Conservation (phyloP, 2,888 invertebrate genomes). For the Eristalis pertinax region DNA sequence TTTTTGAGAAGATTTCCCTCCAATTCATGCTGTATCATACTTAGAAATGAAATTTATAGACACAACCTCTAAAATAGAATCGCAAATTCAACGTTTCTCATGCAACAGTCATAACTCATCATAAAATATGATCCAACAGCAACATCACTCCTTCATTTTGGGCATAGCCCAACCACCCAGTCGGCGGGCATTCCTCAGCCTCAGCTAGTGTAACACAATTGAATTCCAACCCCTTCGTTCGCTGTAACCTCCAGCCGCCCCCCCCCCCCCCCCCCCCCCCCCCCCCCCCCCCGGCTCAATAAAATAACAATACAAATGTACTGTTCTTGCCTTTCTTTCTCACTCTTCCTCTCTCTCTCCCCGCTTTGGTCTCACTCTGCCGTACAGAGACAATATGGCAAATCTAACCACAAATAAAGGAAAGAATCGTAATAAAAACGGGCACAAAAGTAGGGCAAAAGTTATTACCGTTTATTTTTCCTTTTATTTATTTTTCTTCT, state of each 20-base stretch:
- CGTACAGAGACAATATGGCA: conserved; percentile 31
- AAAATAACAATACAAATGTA: conserved; percentile 39
- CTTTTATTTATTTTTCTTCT: conserved; percentile 17
- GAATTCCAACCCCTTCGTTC: conserved; percentile 40
- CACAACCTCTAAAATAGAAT: conserved; percentile 16
- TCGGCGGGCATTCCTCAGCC: background rate
- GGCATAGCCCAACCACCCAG: background rate
- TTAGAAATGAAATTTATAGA: conserved; percentile 7
- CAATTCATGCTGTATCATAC: background rate
- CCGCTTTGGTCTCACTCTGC: background rate
- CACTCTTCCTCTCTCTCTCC: background rate
- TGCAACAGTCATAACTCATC: conserved; percentile 44
- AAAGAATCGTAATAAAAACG: conserved; percentile 44
- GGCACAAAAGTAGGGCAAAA: conserved; percentile 51
- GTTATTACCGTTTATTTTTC: conserved; percentile 50
- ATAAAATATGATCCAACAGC: conserved; percentile 43
- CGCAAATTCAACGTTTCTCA: conserved; percentile 25
- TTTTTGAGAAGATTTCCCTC: background rate
- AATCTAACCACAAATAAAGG: conserved; percentile 44
- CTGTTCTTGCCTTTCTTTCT: background rate
- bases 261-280: background rate
- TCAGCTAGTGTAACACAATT: conserved; percentile 15
- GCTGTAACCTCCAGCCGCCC: background rate
- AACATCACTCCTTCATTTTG: background rate
- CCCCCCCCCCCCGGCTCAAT: background rate